Evolutionary conservation across 2,113 vertebrate genomes (phyloP).

Genomic region (Chaetorhynchus papuensis): DNA sequence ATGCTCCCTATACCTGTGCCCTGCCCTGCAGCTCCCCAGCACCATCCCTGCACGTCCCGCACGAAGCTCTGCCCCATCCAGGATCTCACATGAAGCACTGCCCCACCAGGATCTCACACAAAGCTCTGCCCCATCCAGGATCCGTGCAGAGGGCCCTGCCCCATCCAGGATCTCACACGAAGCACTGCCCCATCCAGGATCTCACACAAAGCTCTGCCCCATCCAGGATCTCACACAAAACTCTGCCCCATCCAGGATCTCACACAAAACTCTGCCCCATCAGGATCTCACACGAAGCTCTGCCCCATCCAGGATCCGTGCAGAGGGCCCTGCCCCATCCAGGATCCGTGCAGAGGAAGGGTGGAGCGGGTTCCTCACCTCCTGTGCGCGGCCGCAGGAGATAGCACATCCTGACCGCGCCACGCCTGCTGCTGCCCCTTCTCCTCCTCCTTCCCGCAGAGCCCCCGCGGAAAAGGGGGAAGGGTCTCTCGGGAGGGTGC

Average conservation of each 20-base stretch:
- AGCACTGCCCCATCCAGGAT: too few species aligned
- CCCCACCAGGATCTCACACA: too few species aligned
- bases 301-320: too few species aligned
- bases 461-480: background rate
- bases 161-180: background rate
- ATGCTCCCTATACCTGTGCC: background rate
- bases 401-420: background rate
- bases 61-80: background rate
- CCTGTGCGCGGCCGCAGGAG: background rate
- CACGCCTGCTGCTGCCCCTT: background rate
- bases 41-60: background rate
- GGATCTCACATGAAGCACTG: background rate
- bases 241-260: background rate
- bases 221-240: background rate
- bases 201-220: too few species aligned
- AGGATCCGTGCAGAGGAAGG: slow-evolving; percentile 20
- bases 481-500: background rate
- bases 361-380: slow-evolving; percentile 5
- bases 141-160: background rate
- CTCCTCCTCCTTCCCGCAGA: background rate
- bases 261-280: too few species aligned
- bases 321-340: background rate
- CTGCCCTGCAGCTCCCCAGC: background rate
- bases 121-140: too few species aligned
- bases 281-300: too few species aligned